A percentile compares a stretch with the other conserved stretches of the same genome.
phyloP scores from a whole-genome alignment of 2,888 invertebrate species.

The Eumerus sabulonum region DNA sequence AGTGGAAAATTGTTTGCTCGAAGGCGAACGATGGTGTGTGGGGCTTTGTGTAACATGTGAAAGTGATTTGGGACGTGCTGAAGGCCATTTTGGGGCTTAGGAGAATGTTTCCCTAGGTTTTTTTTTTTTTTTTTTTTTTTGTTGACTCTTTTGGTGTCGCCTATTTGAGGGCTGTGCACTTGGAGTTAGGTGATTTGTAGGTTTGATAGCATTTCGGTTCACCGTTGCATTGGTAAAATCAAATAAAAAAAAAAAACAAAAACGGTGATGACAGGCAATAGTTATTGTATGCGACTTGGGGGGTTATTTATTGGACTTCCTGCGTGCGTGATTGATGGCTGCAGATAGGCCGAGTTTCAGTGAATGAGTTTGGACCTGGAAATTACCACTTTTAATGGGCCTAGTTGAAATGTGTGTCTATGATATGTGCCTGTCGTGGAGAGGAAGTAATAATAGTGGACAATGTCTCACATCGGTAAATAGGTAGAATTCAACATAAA shows the following conservation, averaged over 20 bases:
- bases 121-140: constrained; percentile 46
- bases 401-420: too few relatives aligned
- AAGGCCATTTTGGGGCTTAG: not conserved
- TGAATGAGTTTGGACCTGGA: too few relatives aligned
- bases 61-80: constrained; percentile 33
- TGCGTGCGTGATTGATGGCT: not conserved
- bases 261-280: not conserved
- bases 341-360: not conserved
- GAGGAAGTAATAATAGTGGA: too few relatives aligned
- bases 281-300: too few relatives aligned
- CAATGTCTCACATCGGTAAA: too few relatives aligned
- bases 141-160: constrained; percentile 24
- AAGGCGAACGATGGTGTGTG: not conserved
- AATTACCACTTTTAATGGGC: too few relatives aligned
- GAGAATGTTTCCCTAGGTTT: constrained; percentile 34
- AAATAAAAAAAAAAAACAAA: too few relatives aligned
- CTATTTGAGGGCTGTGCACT: constrained; percentile 12
- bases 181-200: constrained; percentile 9
- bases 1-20: too few relatives aligned
- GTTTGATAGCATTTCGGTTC: not conserved
- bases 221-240: constrained; percentile 28
- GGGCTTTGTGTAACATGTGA: constrained; percentile 3
- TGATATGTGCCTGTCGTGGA: too few relatives aligned
- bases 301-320: constrained; percentile 1
- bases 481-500: too few relatives aligned